Conservation (phyloP, 2,888 invertebrate species). For the Baronia brevicornis region DNA sequence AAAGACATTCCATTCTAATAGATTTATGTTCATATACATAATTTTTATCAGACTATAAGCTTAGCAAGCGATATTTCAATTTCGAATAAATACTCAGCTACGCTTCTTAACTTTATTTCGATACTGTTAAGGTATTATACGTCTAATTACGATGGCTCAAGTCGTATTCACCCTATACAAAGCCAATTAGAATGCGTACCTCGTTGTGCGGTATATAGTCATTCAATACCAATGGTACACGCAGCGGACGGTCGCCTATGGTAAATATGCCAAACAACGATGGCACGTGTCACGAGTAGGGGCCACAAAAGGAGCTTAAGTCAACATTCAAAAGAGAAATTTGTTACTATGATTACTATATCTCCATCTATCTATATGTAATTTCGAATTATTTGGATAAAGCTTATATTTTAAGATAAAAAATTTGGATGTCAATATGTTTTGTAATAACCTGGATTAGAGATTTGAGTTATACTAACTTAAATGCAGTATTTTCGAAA, state of each 20-base stretch:
- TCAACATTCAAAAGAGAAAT: slow-evolving; percentile 12
- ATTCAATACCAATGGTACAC: slow-evolving; percentile 29
- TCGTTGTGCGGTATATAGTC: slow-evolving; percentile 37
- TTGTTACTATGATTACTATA: slow-evolving; percentile 1
- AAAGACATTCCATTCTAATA: no score
- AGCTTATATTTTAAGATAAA: no score
- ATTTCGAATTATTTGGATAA: no score
- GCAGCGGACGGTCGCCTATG: slow-evolving; percentile 25
- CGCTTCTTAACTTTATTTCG: slow-evolving; percentile 13
- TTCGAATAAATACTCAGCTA: slow-evolving; percentile 3
- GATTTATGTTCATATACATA: slow-evolving; percentile 4
- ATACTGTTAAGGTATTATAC: slow-evolving; percentile 20
- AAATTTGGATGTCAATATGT: no score
- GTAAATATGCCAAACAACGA: slow-evolving; percentile 28
- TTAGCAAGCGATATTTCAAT: slow-evolving; percentile 1
- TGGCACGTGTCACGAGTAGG: slow-evolving; percentile 45
- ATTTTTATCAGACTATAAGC: slow-evolving; percentile 5
- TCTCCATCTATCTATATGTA: neutral
- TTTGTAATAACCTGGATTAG: no score
- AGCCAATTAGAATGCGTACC: slow-evolving; percentile 54
- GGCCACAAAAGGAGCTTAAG: slow-evolving; percentile 21
- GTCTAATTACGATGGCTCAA: slow-evolving; percentile 22
- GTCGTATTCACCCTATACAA: slow-evolving; percentile 34
- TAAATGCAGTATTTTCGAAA: no score
- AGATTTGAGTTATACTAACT: no score